Evolutionary conservation across 2,888 invertebrate species (phyloP).

Genomic region (Mantis religiosa): DNA sequence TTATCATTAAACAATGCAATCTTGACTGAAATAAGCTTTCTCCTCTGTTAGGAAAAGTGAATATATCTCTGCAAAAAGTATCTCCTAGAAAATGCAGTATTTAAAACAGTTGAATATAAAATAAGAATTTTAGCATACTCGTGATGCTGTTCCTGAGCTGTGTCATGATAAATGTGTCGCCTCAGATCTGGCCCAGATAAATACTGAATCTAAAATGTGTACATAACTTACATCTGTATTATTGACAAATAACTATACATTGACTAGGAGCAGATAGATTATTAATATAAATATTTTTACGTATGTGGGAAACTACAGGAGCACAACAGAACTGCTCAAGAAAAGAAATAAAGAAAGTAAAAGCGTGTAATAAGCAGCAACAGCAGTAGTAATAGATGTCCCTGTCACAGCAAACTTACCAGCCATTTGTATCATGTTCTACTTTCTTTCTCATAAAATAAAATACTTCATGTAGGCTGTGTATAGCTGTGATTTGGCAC

Average conservation of each 20-base stretch:
- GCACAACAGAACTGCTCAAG: constrained; percentile 25
- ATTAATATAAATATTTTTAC: constrained; percentile 29
- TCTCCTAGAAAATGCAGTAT: constrained; percentile 32
- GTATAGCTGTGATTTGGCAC: constrained; percentile 32
- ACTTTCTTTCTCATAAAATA: constrained; percentile 11
- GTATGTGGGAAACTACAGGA: constrained; percentile 26
- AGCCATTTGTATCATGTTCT: not conserved
- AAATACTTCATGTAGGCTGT: constrained; percentile 21
- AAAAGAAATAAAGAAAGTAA: constrained; percentile 8
- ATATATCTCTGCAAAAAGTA: constrained; percentile 29
- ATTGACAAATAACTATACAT: constrained; percentile 29
- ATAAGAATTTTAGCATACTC: constrained; percentile 29
- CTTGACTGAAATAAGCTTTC: constrained; percentile 29
- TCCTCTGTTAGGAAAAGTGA: constrained; percentile 26
- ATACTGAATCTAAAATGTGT: constrained; percentile 29
- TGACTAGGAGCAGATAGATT: constrained; percentile 31
- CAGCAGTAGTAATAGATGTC: not conserved
- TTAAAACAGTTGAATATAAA: constrained; percentile 31
- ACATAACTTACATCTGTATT: constrained; percentile 24
- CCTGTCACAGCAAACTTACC: not conserved
- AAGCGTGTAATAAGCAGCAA: constrained; percentile 1
- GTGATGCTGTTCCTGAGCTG: constrained; percentile 30
- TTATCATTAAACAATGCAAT: constrained; percentile 25
- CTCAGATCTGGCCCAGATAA: constrained; percentile 31
- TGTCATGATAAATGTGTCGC: constrained; percentile 28